A percentile compares a stretch with the other conserved stretches of the same genome.
phyloP scores from a whole-genome alignment of 1,140 invertebrate species.

The Maconellicoccus hirsutus region DNA sequence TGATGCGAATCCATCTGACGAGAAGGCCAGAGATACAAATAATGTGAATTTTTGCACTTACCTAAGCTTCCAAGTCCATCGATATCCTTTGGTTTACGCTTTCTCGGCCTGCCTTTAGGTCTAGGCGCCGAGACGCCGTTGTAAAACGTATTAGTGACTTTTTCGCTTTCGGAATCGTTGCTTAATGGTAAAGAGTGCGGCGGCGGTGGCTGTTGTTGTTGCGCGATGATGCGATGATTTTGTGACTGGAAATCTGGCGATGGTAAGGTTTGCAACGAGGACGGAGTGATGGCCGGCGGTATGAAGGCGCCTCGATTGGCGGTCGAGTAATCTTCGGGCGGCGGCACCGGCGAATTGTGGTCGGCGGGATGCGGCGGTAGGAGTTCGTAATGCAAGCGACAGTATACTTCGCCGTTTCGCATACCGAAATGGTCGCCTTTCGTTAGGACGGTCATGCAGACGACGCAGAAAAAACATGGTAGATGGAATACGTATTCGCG shows the following conservation, averaged over 20 bases:
- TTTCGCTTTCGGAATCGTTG: neutral
- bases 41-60: slow-evolving; percentile 37
- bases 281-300: slow-evolving; percentile 36
- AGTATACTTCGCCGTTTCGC: slow-evolving; percentile 67
- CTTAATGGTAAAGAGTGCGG: slow-evolving; percentile 30
- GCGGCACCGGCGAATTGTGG: slow-evolving; percentile 33
- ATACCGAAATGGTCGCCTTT: slow-evolving; percentile 92
- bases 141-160: slow-evolving; percentile 48
- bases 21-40: too few species aligned
- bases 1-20: too few species aligned
- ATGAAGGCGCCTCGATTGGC: slow-evolving; percentile 31
- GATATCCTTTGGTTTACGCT: slow-evolving; percentile 78
- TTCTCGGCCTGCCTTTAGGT: slow-evolving; percentile 83
- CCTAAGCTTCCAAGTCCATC: slow-evolving; percentile 72
- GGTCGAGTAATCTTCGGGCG: slow-evolving; percentile 27
- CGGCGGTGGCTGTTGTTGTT: slow-evolving; percentile 19
- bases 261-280: slow-evolving; percentile 19
- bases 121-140: slow-evolving; percentile 54
- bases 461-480: slow-evolving; percentile 84
- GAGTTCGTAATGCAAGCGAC: slow-evolving; percentile 61
- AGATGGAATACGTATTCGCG: slow-evolving; percentile 88
- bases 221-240: neutral
- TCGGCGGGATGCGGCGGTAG: slow-evolving; percentile 40
- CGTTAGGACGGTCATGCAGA: slow-evolving; percentile 70
- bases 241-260: slow-evolving; percentile 12